Evolutionary conservation across 2,888 invertebrate genomes (phyloP).

Genomic region (Ephialtes manifestator): DNA sequence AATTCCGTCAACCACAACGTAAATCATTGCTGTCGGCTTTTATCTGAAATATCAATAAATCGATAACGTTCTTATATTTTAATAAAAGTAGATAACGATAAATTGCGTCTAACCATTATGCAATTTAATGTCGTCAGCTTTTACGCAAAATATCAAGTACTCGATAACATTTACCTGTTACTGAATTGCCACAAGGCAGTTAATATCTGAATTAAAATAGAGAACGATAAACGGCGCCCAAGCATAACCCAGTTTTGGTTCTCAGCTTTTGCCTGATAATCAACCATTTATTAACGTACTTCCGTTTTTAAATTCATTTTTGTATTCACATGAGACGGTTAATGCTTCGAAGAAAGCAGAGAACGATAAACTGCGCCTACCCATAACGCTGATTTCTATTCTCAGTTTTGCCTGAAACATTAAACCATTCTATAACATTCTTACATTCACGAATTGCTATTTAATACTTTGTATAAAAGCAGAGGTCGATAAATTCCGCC

Average conservation of each 20-base stretch:
- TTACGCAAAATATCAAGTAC: neutral
- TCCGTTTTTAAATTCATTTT: neutral
- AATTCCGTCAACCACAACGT: neutral
- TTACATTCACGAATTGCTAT: neutral
- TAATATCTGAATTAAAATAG: neutral
- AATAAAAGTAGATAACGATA: neutral
- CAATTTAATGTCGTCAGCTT: neutral
- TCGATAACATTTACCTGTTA: neutral
- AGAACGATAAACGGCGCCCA: neutral
- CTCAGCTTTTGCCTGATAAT: neutral
- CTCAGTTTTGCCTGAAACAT: constrained; percentile 1
- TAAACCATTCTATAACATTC: neutral
- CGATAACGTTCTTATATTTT: neutral
- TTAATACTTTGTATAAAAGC: neutral
- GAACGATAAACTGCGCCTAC: constrained; percentile 4
- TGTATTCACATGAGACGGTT: neutral
- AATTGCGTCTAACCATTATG: constrained; percentile 2
- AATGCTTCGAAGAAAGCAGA: neutral
- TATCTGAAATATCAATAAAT: neutral
- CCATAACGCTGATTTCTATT: neutral
- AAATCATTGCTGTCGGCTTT: neutral
- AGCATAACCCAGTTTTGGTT: neutral
- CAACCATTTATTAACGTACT: neutral
- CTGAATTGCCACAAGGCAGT: neutral
- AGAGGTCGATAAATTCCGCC: neutral